phyloP scores from a whole-genome alignment of 2,113 vertebrate genomes.

The Leuciscus idus region DNA sequence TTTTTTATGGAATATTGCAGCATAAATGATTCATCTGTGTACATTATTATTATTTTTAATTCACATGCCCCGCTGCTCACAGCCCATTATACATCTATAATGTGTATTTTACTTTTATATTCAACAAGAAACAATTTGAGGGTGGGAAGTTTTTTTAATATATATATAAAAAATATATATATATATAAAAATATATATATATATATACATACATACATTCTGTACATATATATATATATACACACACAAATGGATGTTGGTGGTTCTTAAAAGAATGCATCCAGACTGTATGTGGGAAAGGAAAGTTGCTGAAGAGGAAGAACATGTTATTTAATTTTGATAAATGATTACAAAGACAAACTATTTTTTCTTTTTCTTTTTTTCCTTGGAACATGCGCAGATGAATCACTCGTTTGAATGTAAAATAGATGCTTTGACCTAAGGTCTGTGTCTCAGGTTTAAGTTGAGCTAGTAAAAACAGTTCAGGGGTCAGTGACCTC shows the following conservation, averaged over 20 bases:
- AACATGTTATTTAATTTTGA: background rate
- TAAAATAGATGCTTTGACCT: background rate
- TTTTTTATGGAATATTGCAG: too few relatives aligned
- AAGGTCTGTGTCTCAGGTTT: background rate
- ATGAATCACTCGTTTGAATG: background rate
- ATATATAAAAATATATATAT: too few relatives aligned
- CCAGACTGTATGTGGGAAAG: background rate
- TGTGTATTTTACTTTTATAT: background rate
- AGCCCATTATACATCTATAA: background rate
- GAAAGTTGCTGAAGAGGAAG: slow-evolving; percentile 6
- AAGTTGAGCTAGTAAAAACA: background rate
- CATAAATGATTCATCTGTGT: too few relatives aligned
- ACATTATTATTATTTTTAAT: too few relatives aligned
- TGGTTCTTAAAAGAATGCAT: too few relatives aligned
- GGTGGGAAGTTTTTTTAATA: too few relatives aligned
- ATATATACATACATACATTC: too few relatives aligned
- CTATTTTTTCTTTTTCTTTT: background rate
- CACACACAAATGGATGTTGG: too few relatives aligned
- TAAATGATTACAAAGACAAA: background rate
- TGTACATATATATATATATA: too few relatives aligned
- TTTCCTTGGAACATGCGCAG: background rate
- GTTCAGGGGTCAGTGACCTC: background rate
- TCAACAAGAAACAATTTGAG: too few relatives aligned
- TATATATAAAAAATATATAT: too few relatives aligned
- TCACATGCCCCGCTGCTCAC: background rate